A percentile compares a stretch with the other conserved stretches of the same genome.
Evolutionary conservation across 2,797 vertebrate genomes (phyloP).

Genomic region (Tiaroga cobitis): DNA sequence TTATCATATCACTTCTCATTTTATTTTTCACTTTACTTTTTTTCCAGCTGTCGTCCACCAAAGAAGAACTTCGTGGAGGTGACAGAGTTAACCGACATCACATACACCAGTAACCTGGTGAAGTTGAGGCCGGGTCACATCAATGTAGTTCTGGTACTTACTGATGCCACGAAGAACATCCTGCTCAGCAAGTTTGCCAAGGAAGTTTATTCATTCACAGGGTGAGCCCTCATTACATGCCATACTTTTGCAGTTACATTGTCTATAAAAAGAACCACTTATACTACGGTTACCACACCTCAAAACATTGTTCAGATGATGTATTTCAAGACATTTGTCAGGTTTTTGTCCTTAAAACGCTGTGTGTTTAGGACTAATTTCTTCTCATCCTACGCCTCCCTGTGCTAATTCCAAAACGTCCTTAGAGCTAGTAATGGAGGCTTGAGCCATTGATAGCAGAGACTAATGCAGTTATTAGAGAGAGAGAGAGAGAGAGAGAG

Average conservation of each 20-base stretch:
- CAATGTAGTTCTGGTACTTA: conserved; percentile 96
- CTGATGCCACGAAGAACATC: conserved; percentile 87
- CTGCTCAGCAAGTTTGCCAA: conserved; percentile 96
- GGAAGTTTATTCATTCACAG: conserved; percentile 95
- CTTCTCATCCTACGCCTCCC: neutral
- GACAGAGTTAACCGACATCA: conserved; percentile 94
- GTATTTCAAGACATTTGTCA: neutral
- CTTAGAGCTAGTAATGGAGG: neutral
- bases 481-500: neutral
- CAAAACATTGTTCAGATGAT: no score
- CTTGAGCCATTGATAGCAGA: neutral
- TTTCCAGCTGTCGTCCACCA: conserved; percentile 78
- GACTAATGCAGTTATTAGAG: neutral
- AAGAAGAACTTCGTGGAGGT: conserved; percentile 97
- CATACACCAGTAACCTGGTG: conserved; percentile 94
- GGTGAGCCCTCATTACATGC: conserved; percentile 73
- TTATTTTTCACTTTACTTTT: neutral
- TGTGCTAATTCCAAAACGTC: fast-evolving
- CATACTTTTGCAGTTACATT: no score
- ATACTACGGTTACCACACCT: neutral
- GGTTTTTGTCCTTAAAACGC: neutral
- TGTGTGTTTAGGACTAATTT: neutral
- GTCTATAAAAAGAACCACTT: neutral
- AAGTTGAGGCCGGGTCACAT: conserved; percentile 94
- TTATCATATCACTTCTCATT: neutral